A percentile compares a stretch with the other conserved stretches of the same genome.
phyloP scores from a whole-genome alignment of 2,113 vertebrate genomes.

The Antechinus flavipes region DNA sequence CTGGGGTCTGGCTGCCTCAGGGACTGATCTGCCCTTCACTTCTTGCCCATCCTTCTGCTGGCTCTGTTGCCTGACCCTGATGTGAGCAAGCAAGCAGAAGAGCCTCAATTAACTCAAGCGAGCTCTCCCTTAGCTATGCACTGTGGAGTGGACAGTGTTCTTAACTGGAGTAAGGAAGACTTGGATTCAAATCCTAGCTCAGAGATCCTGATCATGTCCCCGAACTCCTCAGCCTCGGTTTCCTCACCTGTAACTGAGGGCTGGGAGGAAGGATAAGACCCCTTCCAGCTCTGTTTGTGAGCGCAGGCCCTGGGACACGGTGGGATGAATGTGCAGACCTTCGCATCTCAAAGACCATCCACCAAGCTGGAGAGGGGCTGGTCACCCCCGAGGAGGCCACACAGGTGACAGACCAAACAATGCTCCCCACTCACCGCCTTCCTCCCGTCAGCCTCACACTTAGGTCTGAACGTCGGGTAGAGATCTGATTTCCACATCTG shows the following conservation, averaged over 20 bases:
- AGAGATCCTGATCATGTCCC: neutral
- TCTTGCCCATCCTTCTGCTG: neutral
- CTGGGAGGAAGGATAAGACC: too few relatives aligned
- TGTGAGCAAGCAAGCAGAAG: neutral
- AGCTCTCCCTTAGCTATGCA: neutral
- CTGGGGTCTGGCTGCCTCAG: too few relatives aligned
- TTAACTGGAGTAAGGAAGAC: neutral
- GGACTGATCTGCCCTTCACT: neutral
- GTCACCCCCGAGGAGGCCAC: too few relatives aligned
- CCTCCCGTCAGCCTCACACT: too few relatives aligned
- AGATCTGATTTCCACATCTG: neutral
- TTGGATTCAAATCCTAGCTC: neutral
- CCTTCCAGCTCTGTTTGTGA: neutral
- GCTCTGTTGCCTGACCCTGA: neutral
- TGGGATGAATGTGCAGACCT: neutral
- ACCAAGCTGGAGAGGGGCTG: neutral
- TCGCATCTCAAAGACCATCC: neutral
- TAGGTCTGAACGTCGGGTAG: too few relatives aligned
- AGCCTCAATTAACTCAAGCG: neutral
- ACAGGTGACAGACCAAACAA: neutral
- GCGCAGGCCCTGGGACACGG: too few relatives aligned
- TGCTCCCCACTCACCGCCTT: too few relatives aligned
- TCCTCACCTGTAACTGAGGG: neutral
- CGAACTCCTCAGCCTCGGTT: neutral
- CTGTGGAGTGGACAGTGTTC: neutral